A percentile compares a stretch with the other conserved stretches of the same genome.
These are phyloP conservation scores for Loripinus fragilis DNA, from an alignment of 2,888 invertebrate species.

Conservation along the genomic window DNA sequence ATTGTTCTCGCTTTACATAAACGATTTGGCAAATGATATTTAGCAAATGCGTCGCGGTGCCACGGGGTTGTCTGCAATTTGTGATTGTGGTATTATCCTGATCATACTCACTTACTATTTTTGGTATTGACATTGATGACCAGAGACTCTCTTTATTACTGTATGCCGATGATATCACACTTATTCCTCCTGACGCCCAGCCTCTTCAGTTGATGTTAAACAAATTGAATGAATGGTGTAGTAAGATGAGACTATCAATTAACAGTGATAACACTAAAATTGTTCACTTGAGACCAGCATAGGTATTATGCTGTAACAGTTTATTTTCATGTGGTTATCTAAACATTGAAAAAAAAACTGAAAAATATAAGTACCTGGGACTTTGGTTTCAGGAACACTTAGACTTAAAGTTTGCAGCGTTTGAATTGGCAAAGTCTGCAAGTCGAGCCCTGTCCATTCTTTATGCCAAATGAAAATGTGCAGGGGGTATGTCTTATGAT, in stretches of 20 bases:
- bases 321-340: conserved; percentile 10
- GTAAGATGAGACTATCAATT: neutral
- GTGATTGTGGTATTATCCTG: no score
- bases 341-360: neutral
- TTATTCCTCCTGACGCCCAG: conserved; percentile 13
- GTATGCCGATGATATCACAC: neutral
- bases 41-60: no score
- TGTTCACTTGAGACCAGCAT: neutral
- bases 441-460: conserved; percentile 7
- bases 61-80: no score
- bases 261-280: conserved; percentile 13
- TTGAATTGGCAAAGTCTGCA: conserved; percentile 13
- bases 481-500: neutral
- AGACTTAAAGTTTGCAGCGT: conserved; percentile 7
- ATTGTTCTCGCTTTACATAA: conserved; percentile 6
- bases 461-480: neutral
- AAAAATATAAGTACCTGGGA: conserved; percentile 2
- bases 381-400: conserved; percentile 4
- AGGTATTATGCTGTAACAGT: neutral
- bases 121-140: neutral
- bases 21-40: conserved; percentile 4
- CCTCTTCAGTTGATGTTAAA: conserved; percentile 13
- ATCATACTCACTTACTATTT: no score
- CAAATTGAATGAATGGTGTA: neutral
- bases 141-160: neutral